Conservation (phyloP, 2,797 vertebrate genomes). For the Protosalanx chinensis region DNA sequence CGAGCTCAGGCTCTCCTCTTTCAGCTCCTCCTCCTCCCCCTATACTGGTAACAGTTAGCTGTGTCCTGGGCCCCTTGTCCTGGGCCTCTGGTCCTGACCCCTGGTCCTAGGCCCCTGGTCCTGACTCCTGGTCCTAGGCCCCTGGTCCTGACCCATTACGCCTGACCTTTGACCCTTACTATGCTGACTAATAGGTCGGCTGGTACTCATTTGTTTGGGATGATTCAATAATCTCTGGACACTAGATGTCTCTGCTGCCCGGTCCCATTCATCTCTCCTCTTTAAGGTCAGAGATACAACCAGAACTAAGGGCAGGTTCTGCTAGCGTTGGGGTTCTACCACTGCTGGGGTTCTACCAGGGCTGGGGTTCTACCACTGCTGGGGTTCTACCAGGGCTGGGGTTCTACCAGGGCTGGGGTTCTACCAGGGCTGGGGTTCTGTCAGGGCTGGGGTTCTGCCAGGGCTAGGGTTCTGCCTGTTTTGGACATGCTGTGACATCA, state of each 20-base stretch:
- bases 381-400: background rate
- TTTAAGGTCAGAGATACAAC: background rate
- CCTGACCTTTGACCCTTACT: background rate
- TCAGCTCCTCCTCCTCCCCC: conserved; percentile 79
- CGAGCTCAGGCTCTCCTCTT: conserved; percentile 79
- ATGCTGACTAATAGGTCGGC: no score
- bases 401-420: no score
- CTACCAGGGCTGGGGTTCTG: no score
- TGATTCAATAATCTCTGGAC: no score
- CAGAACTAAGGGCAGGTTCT: conserved; percentile 45
- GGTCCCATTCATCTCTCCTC: background rate
- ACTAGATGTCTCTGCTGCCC: background rate
- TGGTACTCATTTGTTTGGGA: no score
- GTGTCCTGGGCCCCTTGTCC: conserved; percentile 37
- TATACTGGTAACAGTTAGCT: conserved; percentile 73
- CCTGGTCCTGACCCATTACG: conserved; percentile 6
- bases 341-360: background rate
- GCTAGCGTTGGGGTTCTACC: conserved; percentile 13
- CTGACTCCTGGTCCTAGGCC: no score
- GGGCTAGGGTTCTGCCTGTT: conserved; percentile 39
- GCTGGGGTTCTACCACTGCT: no score
- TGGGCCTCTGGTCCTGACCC: conserved; percentile 43
- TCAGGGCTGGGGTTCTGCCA: conserved; percentile 18
- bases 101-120: conserved; percentile 20
- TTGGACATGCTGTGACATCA: conserved; percentile 37